Evolutionary conservation across 2,797 vertebrate species (phyloP), one percentile per base, ranked within the genome.

Genomic region (Selene dorsalis): DNA sequence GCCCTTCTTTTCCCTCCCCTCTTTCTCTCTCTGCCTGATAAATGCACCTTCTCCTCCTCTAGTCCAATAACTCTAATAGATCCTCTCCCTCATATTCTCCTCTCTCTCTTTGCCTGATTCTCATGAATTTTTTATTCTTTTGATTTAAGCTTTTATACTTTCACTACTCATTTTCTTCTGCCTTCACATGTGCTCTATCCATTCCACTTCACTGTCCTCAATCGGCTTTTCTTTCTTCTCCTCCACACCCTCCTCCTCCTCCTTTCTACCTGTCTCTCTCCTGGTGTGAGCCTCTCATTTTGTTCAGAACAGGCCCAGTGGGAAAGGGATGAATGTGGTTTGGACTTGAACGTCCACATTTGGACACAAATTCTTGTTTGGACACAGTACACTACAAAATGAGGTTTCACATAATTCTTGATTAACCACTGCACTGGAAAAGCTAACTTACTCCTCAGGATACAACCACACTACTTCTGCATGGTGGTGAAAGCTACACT

Each of bases 51-150:
- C 73, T 41, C 47, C 72, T 75, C 72, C 39, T 63, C 78, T 24
- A 18, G 55, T 69, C 45, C 6, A 14, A 60, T 59, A 73, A 71
- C 73, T 82, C 83, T 83, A 65, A 78, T 91, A 84, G 67, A 66
- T 81, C 68, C 47, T 22, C 53, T 47, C 55, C 28, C 61, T 41
- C 38, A n/a, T 38, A 18, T 38, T 35, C 59, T 20, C 61, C 61
- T 30, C 32, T 65, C 59, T 24, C 50, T 68, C 67, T 68, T 77
- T 35, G 53, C 55, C 56, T 16, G 62, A 84, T 77, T 87, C 71
- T 56, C 73, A 87, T 90, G 77, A 84, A 87, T 88, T 82, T 87
- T 89, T 85, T 53, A 90, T 88, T 78, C 64, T 75, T 89, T 76
- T 89, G 71, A 83, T 89, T 89, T 86, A 83, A 87, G 84, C 82